phyloP scores from a whole-genome alignment of 2,113 vertebrate species.

The Eptesicus fuscus region DNA sequence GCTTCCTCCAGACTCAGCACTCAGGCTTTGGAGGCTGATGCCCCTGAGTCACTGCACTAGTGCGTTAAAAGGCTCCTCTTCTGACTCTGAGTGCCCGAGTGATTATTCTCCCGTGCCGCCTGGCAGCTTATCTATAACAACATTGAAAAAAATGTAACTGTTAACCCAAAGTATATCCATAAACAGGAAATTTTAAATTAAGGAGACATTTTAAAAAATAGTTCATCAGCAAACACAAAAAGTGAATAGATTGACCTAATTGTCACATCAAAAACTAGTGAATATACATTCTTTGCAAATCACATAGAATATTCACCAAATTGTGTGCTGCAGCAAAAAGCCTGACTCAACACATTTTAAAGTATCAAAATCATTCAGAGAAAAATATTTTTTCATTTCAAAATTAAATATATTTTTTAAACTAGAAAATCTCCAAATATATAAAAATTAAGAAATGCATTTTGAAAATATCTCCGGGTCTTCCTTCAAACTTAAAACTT shows the following conservation, averaged over 20 bases:
- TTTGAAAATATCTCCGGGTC: background rate
- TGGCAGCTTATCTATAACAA: too few species aligned
- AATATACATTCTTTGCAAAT: background rate
- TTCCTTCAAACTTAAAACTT: too few species aligned
- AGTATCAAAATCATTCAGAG: background rate
- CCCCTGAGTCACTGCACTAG: too few species aligned
- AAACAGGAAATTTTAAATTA: background rate
- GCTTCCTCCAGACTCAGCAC: too few species aligned
- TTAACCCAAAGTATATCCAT: background rate
- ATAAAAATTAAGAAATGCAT: background rate
- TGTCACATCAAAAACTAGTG: background rate
- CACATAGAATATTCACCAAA: background rate
- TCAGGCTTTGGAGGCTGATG: too few species aligned
- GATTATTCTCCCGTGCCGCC: too few species aligned
- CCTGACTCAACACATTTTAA: background rate
- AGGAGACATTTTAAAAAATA: conserved; percentile 27
- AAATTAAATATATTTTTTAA: background rate
- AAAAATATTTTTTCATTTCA: background rate
- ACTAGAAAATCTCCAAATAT: background rate
- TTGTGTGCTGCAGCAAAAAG: background rate
- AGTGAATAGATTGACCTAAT: background rate
- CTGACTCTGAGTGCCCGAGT: too few species aligned
- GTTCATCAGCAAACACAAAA: background rate
- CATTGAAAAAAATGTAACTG: background rate
- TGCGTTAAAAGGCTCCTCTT: too few species aligned